Base-by-base conservation (phyloP, 2,113 vertebrate species). In the Malurus melanocephalus region DNA sequence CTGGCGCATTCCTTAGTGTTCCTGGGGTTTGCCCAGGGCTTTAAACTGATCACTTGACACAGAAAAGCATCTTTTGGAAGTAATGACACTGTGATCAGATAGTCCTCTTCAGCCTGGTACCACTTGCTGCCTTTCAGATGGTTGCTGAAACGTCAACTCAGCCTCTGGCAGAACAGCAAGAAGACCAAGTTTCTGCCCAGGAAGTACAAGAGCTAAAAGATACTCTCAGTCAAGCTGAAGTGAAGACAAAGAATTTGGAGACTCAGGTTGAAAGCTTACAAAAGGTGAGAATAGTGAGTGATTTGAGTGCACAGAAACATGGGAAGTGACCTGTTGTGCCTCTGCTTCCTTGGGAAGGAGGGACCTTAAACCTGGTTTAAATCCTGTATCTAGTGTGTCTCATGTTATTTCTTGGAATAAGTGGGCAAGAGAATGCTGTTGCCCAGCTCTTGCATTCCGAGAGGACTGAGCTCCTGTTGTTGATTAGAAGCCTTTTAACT, bases 161-260 rank as follows among this genome's bases (percentile, higher is more conserved):
- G 43, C 96, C 98, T n/a, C 94, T 96, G 28, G 97, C 96, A 93
- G 98, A 98, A 49, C 97, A 98, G 43, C 97, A 98, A 60, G 98
- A 98, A 53, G 98, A 98, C 66, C 98, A 98, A 45, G 93, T 98
- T 59, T 98, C 98, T 13, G 96, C 93, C 40, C 98, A 99, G 87
- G 99, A 99, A 88, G 93, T 99, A n/a, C 98, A 99, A 75, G 98
- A 96, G 46, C 95, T 99, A 60, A 98, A 96, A 94, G 98, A 99
- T 11, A 93, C 96, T 55, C 97, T 99, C 60, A 96, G 30, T 77
- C 98, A 99, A 91, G 96, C 98, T 56, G 99, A 99, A 87, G 92
- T 93, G 59, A 99, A 96, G 90, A 96, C 96, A 66, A 98, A 96
- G 90, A 95, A 98, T 59, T 94, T 99, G 9, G 98, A 99, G 92